A percentile compares a stretch with the other conserved stretches of the same genome.
These are phyloP conservation scores for Pyxicephalus adspersus DNA, from an alignment of 2,113 vertebrate species.

Conservation along the genomic window DNA sequence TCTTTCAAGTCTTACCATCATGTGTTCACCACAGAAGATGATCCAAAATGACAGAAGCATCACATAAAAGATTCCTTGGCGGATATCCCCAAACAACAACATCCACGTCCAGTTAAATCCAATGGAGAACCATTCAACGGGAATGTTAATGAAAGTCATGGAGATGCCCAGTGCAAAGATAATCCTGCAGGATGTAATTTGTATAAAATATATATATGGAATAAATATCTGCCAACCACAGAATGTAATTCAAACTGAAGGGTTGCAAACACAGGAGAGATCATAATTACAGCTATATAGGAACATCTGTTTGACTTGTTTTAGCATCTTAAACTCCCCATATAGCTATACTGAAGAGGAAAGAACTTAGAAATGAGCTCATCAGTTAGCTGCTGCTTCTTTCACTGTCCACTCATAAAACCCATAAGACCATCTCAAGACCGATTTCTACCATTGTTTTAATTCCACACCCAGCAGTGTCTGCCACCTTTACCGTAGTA, in stretches of 20 bases:
- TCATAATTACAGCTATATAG: too few relatives aligned
- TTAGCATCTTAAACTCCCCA: too few relatives aligned
- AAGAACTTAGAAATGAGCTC: not conserved
- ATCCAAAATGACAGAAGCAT: slow-evolving; percentile 99
- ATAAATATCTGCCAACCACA: not conserved
- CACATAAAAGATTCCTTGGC: slow-evolving; percentile 97
- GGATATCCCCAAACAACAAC: slow-evolving; percentile 94
- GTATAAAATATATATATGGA: not conserved
- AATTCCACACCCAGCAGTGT: too few relatives aligned
- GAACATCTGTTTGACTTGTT: too few relatives aligned
- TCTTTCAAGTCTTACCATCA: slow-evolving; percentile 82
- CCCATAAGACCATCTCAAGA: too few relatives aligned
- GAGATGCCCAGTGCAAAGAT: slow-evolving; percentile 96
- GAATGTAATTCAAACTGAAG: too few relatives aligned
- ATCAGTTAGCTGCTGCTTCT: too few relatives aligned
- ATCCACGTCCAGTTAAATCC: slow-evolving; percentile 99
- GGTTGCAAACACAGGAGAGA: too few relatives aligned
- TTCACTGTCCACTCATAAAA: too few relatives aligned
- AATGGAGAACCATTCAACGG: slow-evolving; percentile 97
- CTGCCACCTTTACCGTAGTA: too few relatives aligned
- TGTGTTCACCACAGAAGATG: slow-evolving; percentile 98
- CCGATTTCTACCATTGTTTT: too few relatives aligned
- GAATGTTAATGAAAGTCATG: slow-evolving; percentile 98
- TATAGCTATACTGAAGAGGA: not conserved
- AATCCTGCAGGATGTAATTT: slow-evolving; percentile 74